Conservation (phyloP, 1,140 invertebrate species). For the Camponotus pennsylvanicus region DNA sequence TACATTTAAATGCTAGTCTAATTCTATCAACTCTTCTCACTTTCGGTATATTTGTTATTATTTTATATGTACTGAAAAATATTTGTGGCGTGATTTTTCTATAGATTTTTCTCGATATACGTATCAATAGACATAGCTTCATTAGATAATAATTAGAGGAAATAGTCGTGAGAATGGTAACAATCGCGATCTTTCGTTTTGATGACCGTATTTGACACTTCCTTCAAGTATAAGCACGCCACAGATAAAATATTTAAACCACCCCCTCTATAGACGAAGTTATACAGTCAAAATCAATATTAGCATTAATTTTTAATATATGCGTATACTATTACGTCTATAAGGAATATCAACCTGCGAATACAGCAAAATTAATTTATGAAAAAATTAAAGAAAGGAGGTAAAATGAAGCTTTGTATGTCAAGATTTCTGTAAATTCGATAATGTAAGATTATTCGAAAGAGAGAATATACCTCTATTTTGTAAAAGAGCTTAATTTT, state of each 20-base stretch:
- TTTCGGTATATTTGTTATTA: no score
- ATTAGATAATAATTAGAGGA: no score
- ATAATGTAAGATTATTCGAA: neutral
- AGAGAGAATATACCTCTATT: neutral
- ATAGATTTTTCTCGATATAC: neutral
- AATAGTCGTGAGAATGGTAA: neutral
- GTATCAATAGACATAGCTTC: no score
- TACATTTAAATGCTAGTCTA: no score
- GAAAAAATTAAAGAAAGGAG: neutral
- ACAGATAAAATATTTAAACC: slow-evolving; percentile 7
- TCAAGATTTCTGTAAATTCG: neutral
- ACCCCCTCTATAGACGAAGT: neutral
- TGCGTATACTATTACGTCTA: neutral
- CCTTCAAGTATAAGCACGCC: neutral
- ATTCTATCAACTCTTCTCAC: no score
- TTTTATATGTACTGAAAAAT: no score
- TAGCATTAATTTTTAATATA: slow-evolving; percentile 23
- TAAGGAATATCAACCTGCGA: neutral
- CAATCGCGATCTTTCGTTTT: slow-evolving; percentile 22
- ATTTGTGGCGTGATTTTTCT: no score
- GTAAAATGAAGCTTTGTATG: no score
- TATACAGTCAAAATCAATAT: slow-evolving; percentile 9
- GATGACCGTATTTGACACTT: slow-evolving; percentile 34
- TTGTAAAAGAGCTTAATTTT: neutral
- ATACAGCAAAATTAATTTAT: neutral